Conservation (phyloP, 2,797 vertebrate genomes). For the Danio albolineatus region DNA sequence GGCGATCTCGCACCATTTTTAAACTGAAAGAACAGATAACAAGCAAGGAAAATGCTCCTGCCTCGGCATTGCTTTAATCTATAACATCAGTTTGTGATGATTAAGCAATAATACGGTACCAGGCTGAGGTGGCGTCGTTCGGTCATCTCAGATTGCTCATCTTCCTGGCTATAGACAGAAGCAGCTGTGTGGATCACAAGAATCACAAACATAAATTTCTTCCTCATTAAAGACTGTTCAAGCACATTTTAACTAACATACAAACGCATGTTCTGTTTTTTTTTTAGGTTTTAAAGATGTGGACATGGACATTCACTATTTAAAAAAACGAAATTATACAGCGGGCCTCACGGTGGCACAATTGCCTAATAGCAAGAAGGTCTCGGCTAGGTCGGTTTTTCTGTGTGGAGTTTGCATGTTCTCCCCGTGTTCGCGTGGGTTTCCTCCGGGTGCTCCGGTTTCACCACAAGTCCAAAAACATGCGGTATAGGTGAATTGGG, state of each 20-base stretch:
- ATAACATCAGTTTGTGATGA: slow-evolving; percentile 33
- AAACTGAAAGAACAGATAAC: neutral
- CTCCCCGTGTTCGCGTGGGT: too few relatives aligned
- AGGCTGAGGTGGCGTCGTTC: slow-evolving; percentile 73
- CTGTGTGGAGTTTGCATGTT: too few relatives aligned
- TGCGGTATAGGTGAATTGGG: too few relatives aligned
- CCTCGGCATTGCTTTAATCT: neutral
- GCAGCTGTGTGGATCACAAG: slow-evolving; percentile 51
- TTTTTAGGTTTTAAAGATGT: neutral
- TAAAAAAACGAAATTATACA: too few relatives aligned
- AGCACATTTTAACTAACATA: neutral
- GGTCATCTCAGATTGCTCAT: slow-evolving; percentile 66
- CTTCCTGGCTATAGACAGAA: slow-evolving; percentile 66
- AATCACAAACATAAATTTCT: neutral
- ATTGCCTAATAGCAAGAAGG: too few relatives aligned
- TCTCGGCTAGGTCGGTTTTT: too few relatives aligned
- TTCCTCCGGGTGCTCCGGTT: too few relatives aligned
- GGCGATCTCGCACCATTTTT: slow-evolving; percentile 52
- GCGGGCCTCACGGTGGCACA: too few relatives aligned
- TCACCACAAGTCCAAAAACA: too few relatives aligned
- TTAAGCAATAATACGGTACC: slow-evolving; percentile 72
- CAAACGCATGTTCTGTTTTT: neutral
- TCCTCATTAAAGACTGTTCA: neutral
- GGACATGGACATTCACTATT: neutral
- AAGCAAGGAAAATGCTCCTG: neutral